phyloP scores from a whole-genome alignment of 2,113 vertebrate species.

The Tachysurus fulvidraco region DNA sequence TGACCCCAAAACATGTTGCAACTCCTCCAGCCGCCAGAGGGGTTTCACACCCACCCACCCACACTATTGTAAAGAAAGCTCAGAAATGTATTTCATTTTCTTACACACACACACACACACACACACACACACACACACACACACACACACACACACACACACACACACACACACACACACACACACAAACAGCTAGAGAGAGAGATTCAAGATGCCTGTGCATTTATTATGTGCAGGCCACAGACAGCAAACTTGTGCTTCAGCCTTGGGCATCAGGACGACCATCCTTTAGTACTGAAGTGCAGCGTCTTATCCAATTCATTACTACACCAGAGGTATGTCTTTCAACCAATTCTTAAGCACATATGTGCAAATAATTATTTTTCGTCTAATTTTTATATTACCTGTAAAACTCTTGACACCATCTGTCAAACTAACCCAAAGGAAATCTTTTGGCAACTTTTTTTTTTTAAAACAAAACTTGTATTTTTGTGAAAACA shows the following conservation, averaged over 20 bases:
- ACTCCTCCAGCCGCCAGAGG: conserved; percentile 37
- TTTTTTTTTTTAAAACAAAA: background rate
- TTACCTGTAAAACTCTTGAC: background rate
- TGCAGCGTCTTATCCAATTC: conserved; percentile 59
- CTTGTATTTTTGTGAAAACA: background rate
- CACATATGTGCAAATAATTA: background rate
- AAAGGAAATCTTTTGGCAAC: background rate
- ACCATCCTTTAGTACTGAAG: conserved; percentile 63
- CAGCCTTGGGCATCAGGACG: conserved; percentile 56
- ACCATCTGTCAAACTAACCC: background rate
- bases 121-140: conserved; percentile 15
- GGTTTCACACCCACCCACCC: background rate
- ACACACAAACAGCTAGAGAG: background rate
- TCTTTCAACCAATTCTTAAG: background rate
- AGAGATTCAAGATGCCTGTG: conserved; percentile 1
- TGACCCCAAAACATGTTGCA: conserved; percentile 44
- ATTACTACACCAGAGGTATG: conserved; percentile 68
- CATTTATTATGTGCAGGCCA: conserved; percentile 57
- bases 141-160: background rate
- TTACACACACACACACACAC: conserved; percentile 1
- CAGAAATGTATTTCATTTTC: background rate
- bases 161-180: background rate
- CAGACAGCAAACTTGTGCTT: conserved; percentile 54
- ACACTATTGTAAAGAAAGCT: conserved; percentile 9
- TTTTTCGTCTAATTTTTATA: background rate